Percentiles rank a stretch among this genome's conserved stretches.
phyloP scores from a whole-genome alignment of 2,888 invertebrate genomes.

The Scotopteryx bipunctaria region DNA sequence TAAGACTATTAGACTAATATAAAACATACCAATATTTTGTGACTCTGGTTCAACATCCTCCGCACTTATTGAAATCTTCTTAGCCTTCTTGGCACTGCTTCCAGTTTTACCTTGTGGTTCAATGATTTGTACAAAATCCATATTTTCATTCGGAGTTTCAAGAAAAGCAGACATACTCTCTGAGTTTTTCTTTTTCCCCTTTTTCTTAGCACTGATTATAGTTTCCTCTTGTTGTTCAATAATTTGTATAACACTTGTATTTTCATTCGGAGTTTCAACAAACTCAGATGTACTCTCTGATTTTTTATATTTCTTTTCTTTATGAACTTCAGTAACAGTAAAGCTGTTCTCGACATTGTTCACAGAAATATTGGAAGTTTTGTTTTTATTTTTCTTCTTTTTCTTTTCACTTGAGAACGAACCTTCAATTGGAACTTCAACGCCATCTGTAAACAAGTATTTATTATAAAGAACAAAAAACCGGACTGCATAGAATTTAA shows the following conservation, averaged over 20 bases:
- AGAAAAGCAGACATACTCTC: constrained; percentile 2
- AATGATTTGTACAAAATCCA: constrained; percentile 17
- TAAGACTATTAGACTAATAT: neutral
- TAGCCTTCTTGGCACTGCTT: constrained; percentile 22
- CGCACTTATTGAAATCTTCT: constrained; percentile 20
- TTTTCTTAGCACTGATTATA: too few relatives aligned
- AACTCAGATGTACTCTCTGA: constrained; percentile 5
- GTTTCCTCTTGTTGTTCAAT: constrained; percentile 7
- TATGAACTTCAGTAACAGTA: neutral
- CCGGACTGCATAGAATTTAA: too few relatives aligned
- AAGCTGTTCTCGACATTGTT: constrained; percentile 6
- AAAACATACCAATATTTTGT: constrained; percentile 8
- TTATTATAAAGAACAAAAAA: too few relatives aligned
- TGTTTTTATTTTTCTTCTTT: constrained; percentile 27
- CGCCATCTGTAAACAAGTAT: constrained; percentile 12
- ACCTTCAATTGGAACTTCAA: constrained; percentile 10
- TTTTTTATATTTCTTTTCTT: constrained; percentile 9
- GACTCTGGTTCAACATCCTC: constrained; percentile 13
- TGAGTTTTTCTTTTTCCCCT: constrained; percentile 12
- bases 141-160: constrained; percentile 11
- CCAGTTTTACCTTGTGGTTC: constrained; percentile 6
- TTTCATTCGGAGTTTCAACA: constrained; percentile 9
- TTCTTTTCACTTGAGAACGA: constrained; percentile 24
- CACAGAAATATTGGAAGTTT: constrained; percentile 13
- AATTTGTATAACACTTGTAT: constrained; percentile 18